Conservation (phyloP, 2,888 invertebrate species). For the Ptilodon capucinus region DNA sequence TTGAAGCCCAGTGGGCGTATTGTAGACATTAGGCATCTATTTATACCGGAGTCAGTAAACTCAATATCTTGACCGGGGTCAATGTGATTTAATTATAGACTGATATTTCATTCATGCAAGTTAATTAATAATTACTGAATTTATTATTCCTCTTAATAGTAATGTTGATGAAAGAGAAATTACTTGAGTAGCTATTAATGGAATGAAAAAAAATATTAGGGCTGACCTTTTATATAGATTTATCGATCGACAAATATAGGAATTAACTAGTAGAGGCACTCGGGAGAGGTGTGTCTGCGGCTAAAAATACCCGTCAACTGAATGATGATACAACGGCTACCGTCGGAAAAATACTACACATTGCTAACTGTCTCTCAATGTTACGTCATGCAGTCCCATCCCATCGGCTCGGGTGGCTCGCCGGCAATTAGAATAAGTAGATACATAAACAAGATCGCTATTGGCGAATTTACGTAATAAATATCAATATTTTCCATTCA, state of each 20-base stretch:
- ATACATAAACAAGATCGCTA: background rate
- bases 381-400: constrained; percentile 38
- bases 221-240: background rate
- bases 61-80: constrained; percentile 13
- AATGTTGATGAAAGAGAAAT: constrained; percentile 4
- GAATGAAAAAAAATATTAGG: background rate
- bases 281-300: constrained; percentile 36
- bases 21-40: constrained; percentile 14
- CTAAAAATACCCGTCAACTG: constrained; percentile 50
- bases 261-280: constrained; percentile 5
- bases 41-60: constrained; percentile 22
- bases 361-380: constrained; percentile 16
- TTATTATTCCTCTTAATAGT: constrained; percentile 9
- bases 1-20: constrained; percentile 5
- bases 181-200: background rate
- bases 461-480: background rate
- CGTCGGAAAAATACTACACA: constrained; percentile 46
- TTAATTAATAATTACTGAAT: constrained; percentile 7
- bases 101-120: constrained; percentile 18
- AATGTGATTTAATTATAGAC: constrained; percentile 14
- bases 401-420: constrained; percentile 12
- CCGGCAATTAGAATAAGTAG: background rate
- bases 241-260: background rate
- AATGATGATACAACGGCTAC: constrained; percentile 14
- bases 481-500: background rate